Base-by-base conservation (phyloP, 2,888 invertebrate genomes). In the Bellardia bayeri region DNA sequence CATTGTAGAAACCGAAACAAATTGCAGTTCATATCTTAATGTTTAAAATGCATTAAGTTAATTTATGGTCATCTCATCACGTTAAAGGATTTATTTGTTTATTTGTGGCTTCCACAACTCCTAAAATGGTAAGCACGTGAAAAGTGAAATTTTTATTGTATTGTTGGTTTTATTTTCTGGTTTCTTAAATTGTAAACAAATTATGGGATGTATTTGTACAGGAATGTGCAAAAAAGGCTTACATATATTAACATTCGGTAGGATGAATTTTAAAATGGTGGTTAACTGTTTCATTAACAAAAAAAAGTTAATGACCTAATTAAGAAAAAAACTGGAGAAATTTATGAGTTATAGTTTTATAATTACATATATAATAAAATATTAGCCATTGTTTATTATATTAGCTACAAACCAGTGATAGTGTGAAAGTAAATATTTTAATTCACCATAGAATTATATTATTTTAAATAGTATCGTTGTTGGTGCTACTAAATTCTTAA, bases 51-150 rank as follows among this genome's bases (percentile, higher is more conserved):
- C 79, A 80, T 80, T 80, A 80, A 80, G 71, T 61, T 56, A 82
- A 75, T 75, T 81, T 75, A 85, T 85, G 80, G 54, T 56, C 85
- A 81, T 64, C 75, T 81, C 80, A 69, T 61, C 80, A 75, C 14
- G 85, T 81, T 71, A 64, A 81, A 85, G 80, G 85, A 85, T 85
- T 85, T 71, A 69, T 81, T 80, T 80, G 69, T 85, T 81, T 81
- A 33, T 58, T 54, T 76, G 66, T 76, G 80, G 71, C 63, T 80
- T 71, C 69, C 9, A 42, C 6, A 79, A 37, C 79, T 80, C 16
- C 61, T 63, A 74, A 69, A 83, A 49, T 74, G 51, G 42, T 68
- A 40, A 61, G 71, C 49, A 80, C 71, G 75, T 75, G 63, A 85
- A 85, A 85, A 85, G 80, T 85, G 80, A 85, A 85, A 85, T 68